phyloP scores from a whole-genome alignment of 2,888 invertebrate genomes.

The Tanypteryx hageni region DNA sequence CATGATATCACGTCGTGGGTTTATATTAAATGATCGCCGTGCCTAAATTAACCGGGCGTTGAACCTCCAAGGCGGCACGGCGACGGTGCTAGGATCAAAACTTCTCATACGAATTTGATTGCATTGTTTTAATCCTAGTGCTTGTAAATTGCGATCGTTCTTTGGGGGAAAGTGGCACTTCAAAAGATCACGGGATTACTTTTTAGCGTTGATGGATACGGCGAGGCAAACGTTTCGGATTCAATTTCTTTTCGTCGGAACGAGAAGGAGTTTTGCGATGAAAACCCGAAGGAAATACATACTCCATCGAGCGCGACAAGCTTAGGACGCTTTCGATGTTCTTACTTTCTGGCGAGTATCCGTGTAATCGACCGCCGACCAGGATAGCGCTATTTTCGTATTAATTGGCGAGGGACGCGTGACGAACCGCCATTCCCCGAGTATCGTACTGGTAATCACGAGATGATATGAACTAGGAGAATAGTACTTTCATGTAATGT shows the following conservation, averaged over 20 bases:
- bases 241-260: too few relatives aligned
- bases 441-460: background rate
- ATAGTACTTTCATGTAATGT: conserved; percentile 43
- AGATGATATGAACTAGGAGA: background rate
- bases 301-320: too few relatives aligned
- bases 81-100: background rate
- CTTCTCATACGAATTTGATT: background rate
- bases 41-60: background rate
- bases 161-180: too few relatives aligned
- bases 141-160: too few relatives aligned
- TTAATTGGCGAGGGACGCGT: too few relatives aligned
- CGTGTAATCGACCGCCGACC: background rate
- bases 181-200: too few relatives aligned
- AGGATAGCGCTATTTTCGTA: background rate
- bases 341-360: background rate
- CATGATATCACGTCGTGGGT: background rate
- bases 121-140: background rate
- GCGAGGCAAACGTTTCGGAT: too few relatives aligned
- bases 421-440: background rate
- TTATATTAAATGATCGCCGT: background rate
- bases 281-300: too few relatives aligned
- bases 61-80: too few relatives aligned
- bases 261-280: too few relatives aligned
- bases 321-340: background rate
- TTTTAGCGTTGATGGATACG: too few relatives aligned